Evolutionary conservation across 2,797 vertebrate genomes (phyloP), one percentile per base, ranked within the genome.

Genomic region (Lacerta viridis): DNA sequence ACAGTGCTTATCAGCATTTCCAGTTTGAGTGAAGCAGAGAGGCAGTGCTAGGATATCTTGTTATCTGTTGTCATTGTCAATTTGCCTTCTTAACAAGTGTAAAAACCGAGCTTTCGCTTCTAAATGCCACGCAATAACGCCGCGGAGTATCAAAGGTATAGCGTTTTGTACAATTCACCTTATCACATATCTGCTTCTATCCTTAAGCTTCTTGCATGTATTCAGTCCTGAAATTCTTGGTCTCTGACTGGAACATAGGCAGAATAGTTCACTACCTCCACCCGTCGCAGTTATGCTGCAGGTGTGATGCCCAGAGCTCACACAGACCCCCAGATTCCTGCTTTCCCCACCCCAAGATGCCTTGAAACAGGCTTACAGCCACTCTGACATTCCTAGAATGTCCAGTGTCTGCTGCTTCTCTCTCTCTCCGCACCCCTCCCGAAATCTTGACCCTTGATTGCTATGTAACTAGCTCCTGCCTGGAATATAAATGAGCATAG

Each of bases 31-130:
- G 8, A 59, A 5, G 10, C 20, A n/a, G 2, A 75, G 76, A 83
- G 69, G 2, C 43, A 55, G 78, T 75, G 33, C 90, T 6, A 80
- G 0, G 64, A 50, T 69, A 75, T 76, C 46, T 36, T 87, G 5
- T 82, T 36, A 89, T 10, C n/a, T 33, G 80, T 76, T 46, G 2
- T 89, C 25, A 23, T 74, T 18, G 84, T 2, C 74, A 23, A 88
- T 91, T 92, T 89, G 27, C 20, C 92, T 92, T 92, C 13, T 41
- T 92, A 66, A 83, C 75, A 87, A 81, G 85, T 80, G 0, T 23
- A 87, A 92, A 90, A 2, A 3, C 25, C 15, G 59, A 76, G 2
- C 17, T 71, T 90, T 93, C 88, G 5, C 23, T 10, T 94, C 7
- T 64, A 27, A 85, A 20, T 71, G 9, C 9, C 84, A 82, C 7